A percentile compares a stretch with the other conserved stretches of the same genome.
Conservation (phyloP, 2,888 invertebrate species). For the Capitulum mitella region DNA sequence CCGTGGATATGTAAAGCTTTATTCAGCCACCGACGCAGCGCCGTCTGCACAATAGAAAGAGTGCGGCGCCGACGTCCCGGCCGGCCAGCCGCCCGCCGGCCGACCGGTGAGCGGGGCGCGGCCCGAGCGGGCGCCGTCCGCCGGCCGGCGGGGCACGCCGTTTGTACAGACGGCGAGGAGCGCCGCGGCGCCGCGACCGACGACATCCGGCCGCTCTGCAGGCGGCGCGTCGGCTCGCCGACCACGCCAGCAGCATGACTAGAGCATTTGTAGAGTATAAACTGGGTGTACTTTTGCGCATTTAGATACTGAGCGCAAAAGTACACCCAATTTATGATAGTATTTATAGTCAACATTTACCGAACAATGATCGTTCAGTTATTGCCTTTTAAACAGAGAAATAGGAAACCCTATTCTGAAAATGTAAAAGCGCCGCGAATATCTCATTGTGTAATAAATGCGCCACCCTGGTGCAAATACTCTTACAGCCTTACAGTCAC, state of each 20-base stretch:
- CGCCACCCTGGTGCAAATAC: too few relatives aligned
- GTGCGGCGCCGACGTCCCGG: not conserved
- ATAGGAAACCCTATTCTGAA: too few relatives aligned
- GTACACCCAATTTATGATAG: too few relatives aligned
- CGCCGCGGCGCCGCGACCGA: not conserved
- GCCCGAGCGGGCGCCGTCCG: not conserved
- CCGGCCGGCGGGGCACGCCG: not conserved
- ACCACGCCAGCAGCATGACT: not conserved
- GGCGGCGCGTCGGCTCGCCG: not conserved
- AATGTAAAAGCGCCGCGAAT: too few relatives aligned
- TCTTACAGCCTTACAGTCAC: too few relatives aligned
- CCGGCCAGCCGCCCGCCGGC: not conserved
- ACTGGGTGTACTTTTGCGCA: too few relatives aligned
- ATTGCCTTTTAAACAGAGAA: too few relatives aligned
- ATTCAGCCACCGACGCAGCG: not conserved
- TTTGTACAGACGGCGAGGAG: conserved; percentile 8
- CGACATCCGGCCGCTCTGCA: not conserved
- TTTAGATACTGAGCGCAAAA: too few relatives aligned
- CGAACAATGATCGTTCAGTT: too few relatives aligned
- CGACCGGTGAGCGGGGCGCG: too few relatives aligned
- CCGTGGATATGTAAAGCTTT: conserved; percentile 16
- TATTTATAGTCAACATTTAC: too few relatives aligned
- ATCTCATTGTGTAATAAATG: too few relatives aligned
- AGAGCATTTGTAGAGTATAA: conserved; percentile 16
- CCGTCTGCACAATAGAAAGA: not conserved